Evolutionary conservation across 2,797 vertebrate species (phyloP).

Genomic region (Halcyon smyrnensis): DNA sequence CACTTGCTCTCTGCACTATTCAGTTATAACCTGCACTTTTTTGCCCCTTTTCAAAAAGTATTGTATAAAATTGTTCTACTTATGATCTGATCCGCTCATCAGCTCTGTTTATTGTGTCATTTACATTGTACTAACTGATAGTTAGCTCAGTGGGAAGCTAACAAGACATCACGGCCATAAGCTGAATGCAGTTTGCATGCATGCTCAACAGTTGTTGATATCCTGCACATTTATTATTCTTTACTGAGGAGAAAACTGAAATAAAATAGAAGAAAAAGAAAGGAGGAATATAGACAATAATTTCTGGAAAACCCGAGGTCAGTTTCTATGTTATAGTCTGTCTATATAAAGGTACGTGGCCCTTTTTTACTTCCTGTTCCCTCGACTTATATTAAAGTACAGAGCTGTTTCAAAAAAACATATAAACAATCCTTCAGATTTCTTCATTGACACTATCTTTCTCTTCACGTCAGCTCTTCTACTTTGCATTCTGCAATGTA

Average conservation of each 20-base stretch:
- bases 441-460: background rate
- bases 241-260: background rate
- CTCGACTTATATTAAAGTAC: background rate
- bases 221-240: background rate
- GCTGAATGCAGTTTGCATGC: background rate
- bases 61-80: background rate
- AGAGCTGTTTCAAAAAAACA: background rate
- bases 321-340: background rate
- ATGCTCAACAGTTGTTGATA: background rate
- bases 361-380: background rate
- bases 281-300: background rate
- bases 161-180: background rate
- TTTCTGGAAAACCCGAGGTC: background rate
- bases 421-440: background rate
- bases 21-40: background rate
- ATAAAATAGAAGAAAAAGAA: background rate
- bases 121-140: constrained; percentile 34
- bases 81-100: background rate
- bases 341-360: background rate
- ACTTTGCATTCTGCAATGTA: background rate
- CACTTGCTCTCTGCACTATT: background rate
- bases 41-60: background rate
- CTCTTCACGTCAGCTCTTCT: background rate
- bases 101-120: background rate
- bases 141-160: constrained; percentile 28